Evolutionary conservation across 2,797 vertebrate genomes (phyloP).

Genomic region (Chelon auratus): DNA sequence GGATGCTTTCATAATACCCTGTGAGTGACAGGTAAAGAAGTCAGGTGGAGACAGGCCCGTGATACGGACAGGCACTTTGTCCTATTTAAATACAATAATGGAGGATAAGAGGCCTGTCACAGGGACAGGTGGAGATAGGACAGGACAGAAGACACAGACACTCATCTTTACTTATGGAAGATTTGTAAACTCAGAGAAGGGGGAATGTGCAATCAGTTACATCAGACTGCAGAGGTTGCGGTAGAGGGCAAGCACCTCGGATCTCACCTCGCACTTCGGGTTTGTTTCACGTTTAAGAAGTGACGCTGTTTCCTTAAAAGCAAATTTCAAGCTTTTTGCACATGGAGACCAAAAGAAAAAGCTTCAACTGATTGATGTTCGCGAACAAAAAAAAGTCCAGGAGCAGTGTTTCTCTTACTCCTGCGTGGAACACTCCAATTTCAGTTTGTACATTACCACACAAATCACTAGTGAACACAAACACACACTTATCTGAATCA

Average conservation of each 20-base stretch:
- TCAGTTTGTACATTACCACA: slow-evolving; percentile 74
- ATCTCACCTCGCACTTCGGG: slow-evolving; percentile 18
- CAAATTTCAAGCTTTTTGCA: slow-evolving; percentile 21
- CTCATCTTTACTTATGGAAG: slow-evolving; percentile 46
- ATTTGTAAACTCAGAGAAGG: slow-evolving; percentile 47
- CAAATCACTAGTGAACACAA: slow-evolving; percentile 58
- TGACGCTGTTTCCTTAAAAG: slow-evolving; percentile 20
- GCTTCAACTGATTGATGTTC: slow-evolving; percentile 54
- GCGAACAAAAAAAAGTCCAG: slow-evolving; percentile 49
- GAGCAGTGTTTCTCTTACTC: slow-evolving; percentile 61
- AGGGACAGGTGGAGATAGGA: slow-evolving; percentile 70
- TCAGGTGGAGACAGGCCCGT: slow-evolving; percentile 62
- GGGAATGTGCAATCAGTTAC: slow-evolving; percentile 54
- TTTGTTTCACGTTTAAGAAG: slow-evolving; percentile 34
- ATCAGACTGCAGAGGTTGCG: slow-evolving; percentile 58
- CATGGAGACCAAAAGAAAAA: slow-evolving; percentile 35
- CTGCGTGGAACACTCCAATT: slow-evolving; percentile 74
- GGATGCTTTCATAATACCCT: slow-evolving; percentile 77
- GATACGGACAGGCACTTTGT: slow-evolving; percentile 83
- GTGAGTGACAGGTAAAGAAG: slow-evolving; percentile 75
- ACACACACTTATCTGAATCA: slow-evolving; percentile 55
- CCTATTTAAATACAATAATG: slow-evolving; percentile 84
- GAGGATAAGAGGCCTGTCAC: slow-evolving; percentile 79
- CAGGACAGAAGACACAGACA: slow-evolving; percentile 73
- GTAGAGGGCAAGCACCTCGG: slow-evolving; percentile 31